Percentiles rank a stretch among this genome's conserved stretches.
Conservation (phyloP, 2,113 vertebrate species). For the Argyrosomus japonicus region DNA sequence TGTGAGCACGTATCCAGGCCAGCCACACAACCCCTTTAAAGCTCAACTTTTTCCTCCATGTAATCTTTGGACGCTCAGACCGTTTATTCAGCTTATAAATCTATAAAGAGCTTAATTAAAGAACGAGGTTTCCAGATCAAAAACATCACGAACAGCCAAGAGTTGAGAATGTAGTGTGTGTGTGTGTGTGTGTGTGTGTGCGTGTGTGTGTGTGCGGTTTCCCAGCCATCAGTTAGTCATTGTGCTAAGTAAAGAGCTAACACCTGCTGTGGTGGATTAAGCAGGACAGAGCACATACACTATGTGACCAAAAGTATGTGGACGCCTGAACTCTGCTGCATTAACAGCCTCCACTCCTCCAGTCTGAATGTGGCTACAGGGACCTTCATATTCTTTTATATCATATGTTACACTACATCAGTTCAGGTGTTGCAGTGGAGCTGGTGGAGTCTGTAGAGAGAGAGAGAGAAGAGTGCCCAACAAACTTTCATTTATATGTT, state of each 20-base stretch:
- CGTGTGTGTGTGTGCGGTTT: background rate
- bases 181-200: too few species aligned
- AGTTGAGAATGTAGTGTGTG: background rate
- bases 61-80: background rate
- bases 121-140: slow-evolving; percentile 1
- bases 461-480: too few species aligned
- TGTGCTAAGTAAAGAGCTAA: slow-evolving; percentile 54
- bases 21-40: too few species aligned
- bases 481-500: too few species aligned
- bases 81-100: slow-evolving; percentile 7
- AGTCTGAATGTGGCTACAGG: background rate
- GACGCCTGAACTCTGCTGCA: too few species aligned
- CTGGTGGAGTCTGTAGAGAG: too few species aligned
- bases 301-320: background rate
- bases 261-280: slow-evolving; percentile 60
- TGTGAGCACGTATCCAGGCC: too few species aligned
- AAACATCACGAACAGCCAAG: background rate
- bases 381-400: background rate
- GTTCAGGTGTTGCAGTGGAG: too few species aligned
- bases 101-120: slow-evolving; percentile 25
- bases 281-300: background rate
- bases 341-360: background rate
- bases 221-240: background rate
- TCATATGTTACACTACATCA: background rate
- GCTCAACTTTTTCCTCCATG: background rate